Conservation (phyloP, 1,140 invertebrate genomes). For the Drosophila lacertosa region DNA sequence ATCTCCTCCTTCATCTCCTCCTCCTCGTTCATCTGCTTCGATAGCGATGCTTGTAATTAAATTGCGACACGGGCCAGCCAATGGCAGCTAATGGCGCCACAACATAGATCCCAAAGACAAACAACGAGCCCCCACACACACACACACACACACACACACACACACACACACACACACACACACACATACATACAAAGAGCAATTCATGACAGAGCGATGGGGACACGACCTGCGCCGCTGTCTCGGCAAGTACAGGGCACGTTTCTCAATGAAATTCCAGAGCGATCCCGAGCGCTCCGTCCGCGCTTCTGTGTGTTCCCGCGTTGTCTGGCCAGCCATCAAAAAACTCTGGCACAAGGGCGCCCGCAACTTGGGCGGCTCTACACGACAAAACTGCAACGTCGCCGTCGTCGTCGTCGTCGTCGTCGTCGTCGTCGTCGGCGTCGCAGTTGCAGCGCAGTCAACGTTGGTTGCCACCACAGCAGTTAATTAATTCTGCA, state of each 20-base stretch:
- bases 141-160: constrained; percentile 34
- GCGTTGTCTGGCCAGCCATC: constrained; percentile 78
- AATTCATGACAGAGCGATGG: constrained; percentile 69
- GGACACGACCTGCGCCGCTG: constrained; percentile 69
- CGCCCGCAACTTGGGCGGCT: constrained; percentile 68
- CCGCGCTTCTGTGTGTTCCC: constrained; percentile 83
- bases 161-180: constrained; percentile 3
- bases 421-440: constrained; percentile 13
- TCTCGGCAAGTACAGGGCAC: constrained; percentile 67
- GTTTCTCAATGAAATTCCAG: constrained; percentile 83
- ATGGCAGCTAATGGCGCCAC: constrained; percentile 70
- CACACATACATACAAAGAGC: constrained; percentile 19
- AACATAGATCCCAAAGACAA: constrained; percentile 68
- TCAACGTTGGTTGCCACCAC: constrained; percentile 32
- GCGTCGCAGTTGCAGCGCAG: no score
- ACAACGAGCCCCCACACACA: constrained; percentile 55
- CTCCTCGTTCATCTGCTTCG: no score
- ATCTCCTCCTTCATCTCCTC: no score
- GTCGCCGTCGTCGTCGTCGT: constrained; percentile 38
- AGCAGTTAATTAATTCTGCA: constrained; percentile 83
- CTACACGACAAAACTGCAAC: constrained; percentile 28
- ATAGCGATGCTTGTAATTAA: constrained; percentile 68
- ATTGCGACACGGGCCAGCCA: constrained; percentile 69
- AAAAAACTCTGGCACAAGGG: constrained; percentile 45
- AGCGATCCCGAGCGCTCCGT: constrained; percentile 45